Percentiles rank a stretch among this genome's conserved stretches.
These are phyloP conservation scores for Dryas iulia DNA, from an alignment of 1,140 invertebrate genomes.

Conservation along the genomic window DNA sequence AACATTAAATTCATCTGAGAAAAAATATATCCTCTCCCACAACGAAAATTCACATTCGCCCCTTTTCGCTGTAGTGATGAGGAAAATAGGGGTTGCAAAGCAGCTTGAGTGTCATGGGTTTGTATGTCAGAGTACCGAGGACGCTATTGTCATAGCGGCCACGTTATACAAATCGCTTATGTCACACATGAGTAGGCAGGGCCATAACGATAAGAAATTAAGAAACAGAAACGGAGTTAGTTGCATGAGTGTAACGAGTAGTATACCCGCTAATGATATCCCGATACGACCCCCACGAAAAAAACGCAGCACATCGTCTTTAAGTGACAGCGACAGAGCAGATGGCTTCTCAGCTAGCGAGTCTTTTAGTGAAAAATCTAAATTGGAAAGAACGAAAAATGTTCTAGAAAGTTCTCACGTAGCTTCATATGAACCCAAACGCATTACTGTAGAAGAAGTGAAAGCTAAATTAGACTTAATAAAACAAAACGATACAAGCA, in stretches of 20 bases:
- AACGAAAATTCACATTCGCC: conserved; percentile 86
- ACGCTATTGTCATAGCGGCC: conserved; percentile 93
- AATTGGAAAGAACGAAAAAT: conserved; percentile 46
- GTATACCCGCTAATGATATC: conserved; percentile 70
- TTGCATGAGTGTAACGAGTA: conserved; percentile 84
- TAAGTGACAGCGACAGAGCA: conserved; percentile 81
- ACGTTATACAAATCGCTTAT: conserved; percentile 93
- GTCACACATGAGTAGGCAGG: conserved; percentile 85
- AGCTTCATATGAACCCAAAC: conserved; percentile 59
- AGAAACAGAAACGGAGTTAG: conserved; percentile 86
- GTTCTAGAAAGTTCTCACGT: conserved; percentile 37
- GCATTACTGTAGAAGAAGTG: conserved; percentile 79
- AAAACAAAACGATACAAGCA: conserved; percentile 66
- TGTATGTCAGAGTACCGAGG: conserved; percentile 91
- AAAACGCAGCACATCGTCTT: conserved; percentile 81
- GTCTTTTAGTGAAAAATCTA: conserved; percentile 58
- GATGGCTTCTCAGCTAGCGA: conserved; percentile 69
- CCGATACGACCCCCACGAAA: conserved; percentile 82
- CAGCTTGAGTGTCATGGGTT: conserved; percentile 94
- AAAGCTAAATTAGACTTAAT: conserved; percentile 81
- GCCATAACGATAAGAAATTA: conserved; percentile 75
- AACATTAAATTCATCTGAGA: conserved; percentile 75
- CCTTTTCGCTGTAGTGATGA: conserved; percentile 94
- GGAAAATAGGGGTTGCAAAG: conserved; percentile 87
- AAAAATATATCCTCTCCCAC: conserved; percentile 80